A percentile compares a stretch with the other conserved stretches of the same genome.
Conservation (phyloP, 1,140 invertebrate species). For the Lordiphosa clarofinis region DNA sequence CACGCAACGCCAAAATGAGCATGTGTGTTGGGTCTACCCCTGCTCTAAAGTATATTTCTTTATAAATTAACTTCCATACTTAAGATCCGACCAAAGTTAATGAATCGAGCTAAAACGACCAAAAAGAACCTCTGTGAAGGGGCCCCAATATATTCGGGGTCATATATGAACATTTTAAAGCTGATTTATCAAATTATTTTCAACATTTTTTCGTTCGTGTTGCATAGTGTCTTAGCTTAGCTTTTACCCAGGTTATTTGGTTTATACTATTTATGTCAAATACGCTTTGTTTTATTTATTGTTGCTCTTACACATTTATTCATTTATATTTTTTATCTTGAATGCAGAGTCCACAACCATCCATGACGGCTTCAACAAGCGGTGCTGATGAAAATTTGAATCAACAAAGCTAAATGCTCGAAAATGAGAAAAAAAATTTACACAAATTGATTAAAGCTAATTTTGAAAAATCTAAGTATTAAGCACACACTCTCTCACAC, state of each 20-base stretch:
- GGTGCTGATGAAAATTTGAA: slow-evolving; percentile 80
- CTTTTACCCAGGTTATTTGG: slow-evolving; percentile 23
- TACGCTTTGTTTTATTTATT: slow-evolving; percentile 38
- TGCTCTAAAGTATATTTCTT: too few species aligned
- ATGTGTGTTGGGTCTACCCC: too few species aligned
- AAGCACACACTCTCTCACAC: slow-evolving; percentile 1
- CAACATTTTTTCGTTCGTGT: too few species aligned
- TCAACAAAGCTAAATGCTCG: slow-evolving; percentile 78
- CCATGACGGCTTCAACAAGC: slow-evolving; percentile 78
- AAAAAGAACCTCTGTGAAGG: too few species aligned
- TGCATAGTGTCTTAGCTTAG: neutral
- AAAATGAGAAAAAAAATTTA: slow-evolving; percentile 43
- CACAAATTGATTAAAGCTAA: slow-evolving; percentile 18
- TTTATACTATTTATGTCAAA: slow-evolving; percentile 36
- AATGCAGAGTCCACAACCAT: slow-evolving; percentile 80
- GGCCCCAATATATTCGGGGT: too few species aligned
- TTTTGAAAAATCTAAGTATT: slow-evolving; percentile 11
- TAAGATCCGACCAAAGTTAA: too few species aligned
- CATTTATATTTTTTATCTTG: slow-evolving; percentile 71
- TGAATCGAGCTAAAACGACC: too few species aligned
- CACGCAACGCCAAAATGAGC: too few species aligned
- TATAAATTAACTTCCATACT: too few species aligned
- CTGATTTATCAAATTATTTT: too few species aligned
- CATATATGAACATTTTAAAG: too few species aligned
- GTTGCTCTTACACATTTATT: slow-evolving; percentile 59